Percentiles rank a stretch among this genome's conserved stretches.
These are phyloP conservation scores for Myanophis thanlyinensis DNA, from an alignment of 2,113 vertebrate genomes.

Conservation along the genomic window DNA sequence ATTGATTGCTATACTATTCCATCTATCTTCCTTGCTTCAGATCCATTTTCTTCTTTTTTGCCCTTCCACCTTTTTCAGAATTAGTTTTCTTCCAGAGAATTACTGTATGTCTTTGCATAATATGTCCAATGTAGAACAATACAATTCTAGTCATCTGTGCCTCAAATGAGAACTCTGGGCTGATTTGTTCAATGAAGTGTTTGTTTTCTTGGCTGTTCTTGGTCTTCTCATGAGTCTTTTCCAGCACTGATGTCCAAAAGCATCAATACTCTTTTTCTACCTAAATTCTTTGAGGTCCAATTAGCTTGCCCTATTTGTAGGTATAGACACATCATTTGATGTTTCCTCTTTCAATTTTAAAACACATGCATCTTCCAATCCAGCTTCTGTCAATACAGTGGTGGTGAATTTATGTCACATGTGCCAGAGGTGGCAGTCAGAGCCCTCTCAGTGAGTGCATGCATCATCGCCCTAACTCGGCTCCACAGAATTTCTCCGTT, in stretches of 20 bases:
- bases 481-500: too few species aligned
- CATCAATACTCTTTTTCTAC: background rate
- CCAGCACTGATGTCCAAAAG: background rate
- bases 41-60: background rate
- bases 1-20: background rate
- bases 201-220: background rate
- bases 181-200: background rate
- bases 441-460: too few species aligned
- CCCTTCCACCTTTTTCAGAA: background rate
- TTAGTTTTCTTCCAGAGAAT: background rate
- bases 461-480: too few species aligned
- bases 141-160: background rate
- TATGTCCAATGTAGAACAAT: background rate
- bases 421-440: too few species aligned
- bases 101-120: background rate
- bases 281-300: background rate
- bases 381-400: too few species aligned
- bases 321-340: background rate
- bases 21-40: background rate
- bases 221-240: background rate
- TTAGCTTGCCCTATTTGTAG: background rate
- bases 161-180: background rate
- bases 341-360: background rate
- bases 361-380: background rate
- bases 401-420: too few species aligned